Base-by-base conservation (phyloP, 2,113 vertebrate genomes). In the Mesoclemmys tuberculata region DNA sequence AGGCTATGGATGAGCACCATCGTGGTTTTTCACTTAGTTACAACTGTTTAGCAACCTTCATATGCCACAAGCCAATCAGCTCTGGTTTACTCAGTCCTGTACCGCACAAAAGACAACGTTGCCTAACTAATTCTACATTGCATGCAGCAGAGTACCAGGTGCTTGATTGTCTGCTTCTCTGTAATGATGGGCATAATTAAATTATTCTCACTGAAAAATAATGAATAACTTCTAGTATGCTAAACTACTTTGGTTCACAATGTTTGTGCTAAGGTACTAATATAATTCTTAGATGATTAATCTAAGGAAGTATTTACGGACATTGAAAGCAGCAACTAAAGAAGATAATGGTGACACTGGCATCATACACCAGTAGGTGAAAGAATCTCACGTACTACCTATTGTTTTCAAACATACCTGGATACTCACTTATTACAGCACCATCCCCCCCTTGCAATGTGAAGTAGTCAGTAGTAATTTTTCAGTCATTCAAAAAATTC, bases 11-110 rank as follows among this genome's bases (percentile, higher is more conserved):
- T 3, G 68, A 29, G 44, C 11, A 1, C n/a, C 6, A 2, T 3
- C n/a, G 0, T 4, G 44, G 24, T 6, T 49, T 12, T 78, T 44
- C 29, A 2, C 38, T 4, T 8, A 11, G n/a, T 6, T 1, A 10
- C 9, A 10, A 24, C 0, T 16, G 35, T 19, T 52, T 22, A 27
- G 41, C 24, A 46, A 29, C 21, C 38, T 77, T 77, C 74, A 24
- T 77, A 44, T 16, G 74, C 18, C 24, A 27, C 74, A 27, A n/a
- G 41, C 24, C 74, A 27, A 16, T 26, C 74, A 46, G 29, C 10
- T 22, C 38, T 75, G 26, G 38, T 41, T 41, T 75, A 75, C 12
- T 16, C 38, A 27, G 38, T 77, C 41, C 14, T 26, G 13, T 26
- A 41, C 38, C 31, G 35, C 2, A 2, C 7, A 48, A 0, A 8